These are phyloP conservation scores for Trichopoda pennipes DNA, from an alignment of 2,888 invertebrate species.

Conservation along the genomic window DNA sequence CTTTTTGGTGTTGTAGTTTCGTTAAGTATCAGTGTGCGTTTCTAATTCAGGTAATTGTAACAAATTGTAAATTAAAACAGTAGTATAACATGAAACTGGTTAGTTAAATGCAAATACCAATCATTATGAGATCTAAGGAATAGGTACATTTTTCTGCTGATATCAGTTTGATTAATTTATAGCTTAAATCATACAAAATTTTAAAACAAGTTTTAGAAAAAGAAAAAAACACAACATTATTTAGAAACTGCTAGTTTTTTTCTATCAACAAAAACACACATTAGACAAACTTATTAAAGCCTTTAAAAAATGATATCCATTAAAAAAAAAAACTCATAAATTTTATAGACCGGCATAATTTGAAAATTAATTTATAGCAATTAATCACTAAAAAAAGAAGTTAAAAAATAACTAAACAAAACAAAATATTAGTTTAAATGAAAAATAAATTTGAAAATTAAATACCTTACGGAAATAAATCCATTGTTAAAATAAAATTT, in stretches of 20 bases:
- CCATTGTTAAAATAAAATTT: neutral
- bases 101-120: conserved; percentile 44
- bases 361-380: conserved; percentile 53
- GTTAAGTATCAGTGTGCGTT: conserved; percentile 6
- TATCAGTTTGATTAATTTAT: conserved; percentile 57
- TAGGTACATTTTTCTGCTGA: conserved; percentile 9
- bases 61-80: conserved; percentile 52
- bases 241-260: conserved; percentile 1
- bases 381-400: conserved; percentile 30
- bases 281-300: conserved; percentile 5
- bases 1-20: no score
- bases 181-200: conserved; percentile 47
- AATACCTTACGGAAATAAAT: conserved; percentile 25
- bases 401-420: conserved; percentile 9
- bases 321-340: conserved; percentile 19
- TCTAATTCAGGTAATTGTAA: conserved; percentile 42
- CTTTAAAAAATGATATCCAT: conserved; percentile 23
- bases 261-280: conserved; percentile 8
- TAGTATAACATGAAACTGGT: conserved; percentile 52
- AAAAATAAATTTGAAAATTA: conserved; percentile 27
- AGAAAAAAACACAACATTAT: conserved; percentile 6
- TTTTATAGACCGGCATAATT: conserved; percentile 38
- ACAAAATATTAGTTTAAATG: neutral
- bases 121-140: conserved; percentile 20
- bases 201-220: conserved; percentile 30